These are phyloP conservation scores for Phrynocephalus forsythii DNA, from an alignment of 2,797 vertebrate genomes.

Conservation along the genomic window DNA sequence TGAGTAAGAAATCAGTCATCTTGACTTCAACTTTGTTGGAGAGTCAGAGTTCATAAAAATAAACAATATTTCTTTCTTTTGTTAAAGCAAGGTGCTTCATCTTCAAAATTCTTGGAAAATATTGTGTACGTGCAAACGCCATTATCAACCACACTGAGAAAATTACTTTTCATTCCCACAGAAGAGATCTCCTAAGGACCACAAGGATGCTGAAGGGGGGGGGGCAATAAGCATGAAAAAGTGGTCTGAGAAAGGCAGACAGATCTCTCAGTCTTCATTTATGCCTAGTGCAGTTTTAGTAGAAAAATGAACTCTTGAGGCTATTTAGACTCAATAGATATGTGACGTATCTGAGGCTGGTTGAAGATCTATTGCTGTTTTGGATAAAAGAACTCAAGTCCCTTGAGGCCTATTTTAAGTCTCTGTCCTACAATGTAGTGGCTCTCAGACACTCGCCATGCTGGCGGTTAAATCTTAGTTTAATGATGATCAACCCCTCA, in stretches of 20 bases:
- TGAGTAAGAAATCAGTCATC: neutral
- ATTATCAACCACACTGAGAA: neutral
- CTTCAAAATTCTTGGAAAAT: neutral
- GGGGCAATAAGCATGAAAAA: neutral
- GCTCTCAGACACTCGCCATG: too few relatives aligned
- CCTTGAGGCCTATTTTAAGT: too few relatives aligned
- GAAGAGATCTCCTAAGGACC: neutral
- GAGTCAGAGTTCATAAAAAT: neutral
- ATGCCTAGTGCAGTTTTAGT: neutral
- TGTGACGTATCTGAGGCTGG: neutral
- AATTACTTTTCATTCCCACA: neutral
- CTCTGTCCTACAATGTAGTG: too few relatives aligned
- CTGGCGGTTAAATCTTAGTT: too few relatives aligned
- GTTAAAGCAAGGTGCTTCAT: neutral
- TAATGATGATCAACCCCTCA: too few relatives aligned
- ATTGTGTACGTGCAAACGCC: neutral
- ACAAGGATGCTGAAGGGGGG: neutral
- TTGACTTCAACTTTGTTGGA: neutral
- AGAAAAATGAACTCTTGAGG: neutral
- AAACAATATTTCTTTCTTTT: neutral
- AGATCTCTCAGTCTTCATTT: neutral
- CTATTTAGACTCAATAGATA: neutral
- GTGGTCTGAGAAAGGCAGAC: neutral
- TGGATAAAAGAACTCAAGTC: too few relatives aligned
- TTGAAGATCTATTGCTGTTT: neutral